Evolutionary conservation across 2,888 invertebrate species (phyloP).

Genomic region (Polymixis flavicincta): DNA sequence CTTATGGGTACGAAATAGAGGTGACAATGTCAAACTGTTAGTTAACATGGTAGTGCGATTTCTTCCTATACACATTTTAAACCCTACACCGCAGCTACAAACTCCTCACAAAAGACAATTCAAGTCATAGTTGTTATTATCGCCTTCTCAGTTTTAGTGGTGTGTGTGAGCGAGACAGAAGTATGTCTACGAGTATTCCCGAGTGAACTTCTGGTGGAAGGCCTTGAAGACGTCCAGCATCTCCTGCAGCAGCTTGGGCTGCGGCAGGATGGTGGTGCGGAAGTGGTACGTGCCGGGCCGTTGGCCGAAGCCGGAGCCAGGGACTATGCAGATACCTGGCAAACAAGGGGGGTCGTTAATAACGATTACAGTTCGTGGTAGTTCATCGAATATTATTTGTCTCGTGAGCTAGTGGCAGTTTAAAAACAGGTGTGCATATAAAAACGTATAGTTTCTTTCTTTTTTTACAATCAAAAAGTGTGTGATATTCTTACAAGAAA

Average conservation of each 20-base stretch:
- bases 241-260: slow-evolving; percentile 93
- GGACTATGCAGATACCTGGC: slow-evolving; percentile 97
- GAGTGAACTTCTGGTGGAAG: slow-evolving; percentile 95
- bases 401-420: not conserved
- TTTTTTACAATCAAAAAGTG: not conserved
- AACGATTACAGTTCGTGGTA: not conserved
- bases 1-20: slow-evolving; percentile 5
- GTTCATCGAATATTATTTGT: not conserved
- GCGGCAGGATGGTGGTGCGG: slow-evolving; percentile 98
- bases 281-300: slow-evolving; percentile 98
- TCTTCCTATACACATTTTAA: no score
- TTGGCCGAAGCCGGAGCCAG: slow-evolving; percentile 99
- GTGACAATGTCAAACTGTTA: not conserved
- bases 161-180: not conserved
- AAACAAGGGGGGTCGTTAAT: no score
- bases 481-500: not conserved
- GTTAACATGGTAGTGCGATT: not conserved
- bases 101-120: slow-evolving; percentile 18
- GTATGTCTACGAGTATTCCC: slow-evolving; percentile 73
- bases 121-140: slow-evolving; percentile 4
- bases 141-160: not conserved
- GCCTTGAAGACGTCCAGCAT: slow-evolving; percentile 96
- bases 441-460: not conserved
- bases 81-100: slow-evolving; percentile 33
- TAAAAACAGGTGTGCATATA: not conserved